Percentiles rank a stretch among this genome's conserved stretches.
phyloP scores from a whole-genome alignment of 2,113 vertebrate species.

The Cynopterus brachyotis region DNA sequence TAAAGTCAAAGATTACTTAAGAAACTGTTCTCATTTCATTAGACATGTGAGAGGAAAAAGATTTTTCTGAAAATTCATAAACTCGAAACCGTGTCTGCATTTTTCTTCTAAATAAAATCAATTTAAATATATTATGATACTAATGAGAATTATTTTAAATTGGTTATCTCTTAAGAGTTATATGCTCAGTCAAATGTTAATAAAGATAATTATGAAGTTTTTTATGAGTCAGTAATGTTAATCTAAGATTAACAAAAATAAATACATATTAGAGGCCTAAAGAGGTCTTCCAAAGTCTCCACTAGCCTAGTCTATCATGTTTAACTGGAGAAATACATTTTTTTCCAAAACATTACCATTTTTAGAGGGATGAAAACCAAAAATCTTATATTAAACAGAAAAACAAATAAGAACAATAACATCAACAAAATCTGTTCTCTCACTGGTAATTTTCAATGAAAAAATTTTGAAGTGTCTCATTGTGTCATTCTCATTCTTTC shows the following conservation, averaged over 20 bases:
- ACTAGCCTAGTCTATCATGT: neutral
- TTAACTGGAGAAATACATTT: neutral
- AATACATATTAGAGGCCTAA: conserved; percentile 48
- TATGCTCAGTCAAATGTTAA: conserved; percentile 38
- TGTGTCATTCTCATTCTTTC: neutral
- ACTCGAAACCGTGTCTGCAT: conserved; percentile 23
- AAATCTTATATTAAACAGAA: neutral
- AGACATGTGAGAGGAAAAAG: neutral
- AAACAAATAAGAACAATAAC: neutral
- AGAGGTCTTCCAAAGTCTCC: neutral
- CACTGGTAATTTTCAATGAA: neutral
- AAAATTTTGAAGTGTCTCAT: neutral
- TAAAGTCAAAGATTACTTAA: conserved; percentile 25
- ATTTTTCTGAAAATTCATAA: conserved; percentile 44
- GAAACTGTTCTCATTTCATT: conserved; percentile 23
- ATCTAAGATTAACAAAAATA: conserved; percentile 56
- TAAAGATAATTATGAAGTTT: conserved; percentile 51
- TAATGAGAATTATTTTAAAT: conserved; percentile 47
- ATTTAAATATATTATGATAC: conserved; percentile 39
- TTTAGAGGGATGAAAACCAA: neutral
- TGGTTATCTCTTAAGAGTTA: neutral
- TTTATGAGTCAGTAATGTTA: conserved; percentile 53
- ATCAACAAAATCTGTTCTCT: neutral
- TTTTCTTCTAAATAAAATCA: conserved; percentile 59
- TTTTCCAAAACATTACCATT: neutral